Conservation (phyloP, 2,888 invertebrate species). For the Agrotis segetum region DNA sequence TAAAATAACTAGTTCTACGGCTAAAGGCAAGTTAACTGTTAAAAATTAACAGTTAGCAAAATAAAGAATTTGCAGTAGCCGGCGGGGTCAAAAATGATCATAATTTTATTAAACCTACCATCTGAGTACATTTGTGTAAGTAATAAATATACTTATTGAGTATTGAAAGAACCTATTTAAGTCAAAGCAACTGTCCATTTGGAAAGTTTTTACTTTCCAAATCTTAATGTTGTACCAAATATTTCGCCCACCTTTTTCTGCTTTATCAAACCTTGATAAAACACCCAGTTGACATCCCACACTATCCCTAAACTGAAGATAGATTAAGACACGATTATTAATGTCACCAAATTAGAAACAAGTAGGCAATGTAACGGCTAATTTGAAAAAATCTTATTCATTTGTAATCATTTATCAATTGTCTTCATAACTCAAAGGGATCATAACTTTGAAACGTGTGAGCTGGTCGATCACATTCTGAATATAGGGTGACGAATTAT, state of each 20-base stretch:
- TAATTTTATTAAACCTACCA: too few species aligned
- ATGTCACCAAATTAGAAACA: constrained; percentile 26
- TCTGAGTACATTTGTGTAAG: too few species aligned
- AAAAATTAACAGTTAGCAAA: background rate
- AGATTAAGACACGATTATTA: constrained; percentile 36
- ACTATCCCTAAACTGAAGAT: constrained; percentile 24
- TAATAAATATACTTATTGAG: too few species aligned
- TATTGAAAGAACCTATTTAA: too few species aligned
- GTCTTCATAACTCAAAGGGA: constrained; percentile 42
- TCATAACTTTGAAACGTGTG: constrained; percentile 36
- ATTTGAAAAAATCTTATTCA: constrained; percentile 55
- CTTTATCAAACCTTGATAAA: constrained; percentile 22
- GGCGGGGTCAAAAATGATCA: too few species aligned
- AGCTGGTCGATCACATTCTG: constrained; percentile 33
- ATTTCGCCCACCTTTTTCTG: background rate
- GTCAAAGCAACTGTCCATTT: too few species aligned
- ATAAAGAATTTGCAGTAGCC: too few species aligned
- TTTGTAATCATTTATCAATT: constrained; percentile 54
- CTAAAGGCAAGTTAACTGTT: too few species aligned
- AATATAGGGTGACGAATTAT: constrained; percentile 36
- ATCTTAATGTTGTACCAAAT: constrained; percentile 12
- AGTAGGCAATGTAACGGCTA: constrained; percentile 42
- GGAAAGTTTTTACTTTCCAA: background rate
- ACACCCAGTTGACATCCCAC: constrained; percentile 13
- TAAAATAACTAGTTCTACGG: too few species aligned